A percentile compares a stretch with the other conserved stretches of the same genome.
Conservation (phyloP, 2,113 vertebrate genomes). For the Phocoena phocoena region DNA sequence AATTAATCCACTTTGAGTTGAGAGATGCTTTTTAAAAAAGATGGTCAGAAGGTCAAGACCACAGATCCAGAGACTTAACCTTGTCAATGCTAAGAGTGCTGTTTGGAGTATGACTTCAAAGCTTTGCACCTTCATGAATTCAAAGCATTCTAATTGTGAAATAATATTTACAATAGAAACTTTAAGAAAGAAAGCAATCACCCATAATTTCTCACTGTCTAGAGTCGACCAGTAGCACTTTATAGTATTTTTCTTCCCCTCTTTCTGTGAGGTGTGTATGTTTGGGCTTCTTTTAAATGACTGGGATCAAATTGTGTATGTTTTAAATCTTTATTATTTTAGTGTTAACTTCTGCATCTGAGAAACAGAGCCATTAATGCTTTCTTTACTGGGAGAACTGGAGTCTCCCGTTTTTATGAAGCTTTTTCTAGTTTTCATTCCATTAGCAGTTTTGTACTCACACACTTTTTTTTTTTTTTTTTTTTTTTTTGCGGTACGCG, state of each 20-base stretch:
- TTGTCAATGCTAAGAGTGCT: neutral
- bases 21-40: constrained; percentile 18
- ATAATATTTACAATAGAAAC: neutral
- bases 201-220: neutral
- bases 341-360: neutral
- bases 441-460: neutral
- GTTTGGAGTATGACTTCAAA: neutral
- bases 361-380: neutral
- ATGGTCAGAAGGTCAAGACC: neutral
- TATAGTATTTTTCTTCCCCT: neutral
- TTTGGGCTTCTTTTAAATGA: neutral
- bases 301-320: neutral
- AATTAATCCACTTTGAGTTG: constrained; percentile 23
- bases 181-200: neutral
- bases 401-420: neutral
- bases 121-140: neutral
- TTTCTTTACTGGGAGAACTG: neutral
- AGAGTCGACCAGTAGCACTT: neutral
- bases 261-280: neutral
- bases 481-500: no score
- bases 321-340: constrained; percentile 14
- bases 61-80: neutral
- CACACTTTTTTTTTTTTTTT: neutral
- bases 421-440: neutral
- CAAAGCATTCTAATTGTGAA: constrained; percentile 6